Evolutionary conservation across 2,888 invertebrate species (phyloP), one percentile per base, ranked within the genome.

Genomic region (Drosophila neoperkinsi): DNA sequence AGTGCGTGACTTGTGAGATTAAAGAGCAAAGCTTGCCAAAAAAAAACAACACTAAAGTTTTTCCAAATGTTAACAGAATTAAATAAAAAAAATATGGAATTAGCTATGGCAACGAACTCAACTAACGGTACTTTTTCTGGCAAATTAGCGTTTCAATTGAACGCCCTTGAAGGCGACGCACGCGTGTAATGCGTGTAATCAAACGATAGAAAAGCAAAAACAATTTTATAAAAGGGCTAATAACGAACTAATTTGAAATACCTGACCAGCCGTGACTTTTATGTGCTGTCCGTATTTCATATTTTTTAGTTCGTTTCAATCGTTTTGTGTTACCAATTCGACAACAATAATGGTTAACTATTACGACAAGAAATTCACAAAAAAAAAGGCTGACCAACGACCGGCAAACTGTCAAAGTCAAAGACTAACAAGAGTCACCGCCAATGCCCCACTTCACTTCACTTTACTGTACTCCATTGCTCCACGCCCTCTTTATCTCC

Each of bases 1-100:
- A 73, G 88, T 84, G 90, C 84, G 90, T 87, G 85, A 88, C 84
- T 87, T 74, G 88, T 74, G 36, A 73, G 72, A 81, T 84, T 71
- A 74, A 66, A 59, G 28, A 55, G 59, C 49, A 13, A 21, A 33
- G 55, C 41, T 64, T 31, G 38, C 51, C 33, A 49, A 55, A 55
- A 33, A 43, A 46, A 30, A 52, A 38, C 25, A 67, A 28, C 28
- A 9, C 28, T 18, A 16, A 21, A 30, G 38, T 53, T 69, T 77
- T 69, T 58, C 61, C 78, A 56, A 77, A 71, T 61, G 43, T 43
- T 31, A 58, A 38, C 28, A 31, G 21, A 49, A 28, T n/a, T 28
- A 41, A 38, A 52, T 55, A 73, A 64, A 72, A 60, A 55, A 36
- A 28, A 43, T 55, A 56, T 51, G 60, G 59, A 70, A 70, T 81